Conservation (phyloP, 2,113 vertebrate genomes). For the Dascyllus trimaculatus region DNA sequence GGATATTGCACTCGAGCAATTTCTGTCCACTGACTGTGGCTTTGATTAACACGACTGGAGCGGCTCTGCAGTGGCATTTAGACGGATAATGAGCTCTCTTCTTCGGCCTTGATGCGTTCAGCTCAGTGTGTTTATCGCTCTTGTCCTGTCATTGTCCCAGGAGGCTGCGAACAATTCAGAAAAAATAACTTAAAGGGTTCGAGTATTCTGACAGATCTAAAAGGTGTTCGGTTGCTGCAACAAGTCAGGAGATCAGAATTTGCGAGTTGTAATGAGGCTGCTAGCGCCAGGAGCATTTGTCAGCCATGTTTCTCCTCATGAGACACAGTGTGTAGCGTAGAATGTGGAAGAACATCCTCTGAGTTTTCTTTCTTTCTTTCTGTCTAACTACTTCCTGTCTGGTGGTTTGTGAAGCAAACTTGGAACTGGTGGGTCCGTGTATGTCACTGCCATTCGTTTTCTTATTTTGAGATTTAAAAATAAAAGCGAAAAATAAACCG, state of each 20-base stretch:
- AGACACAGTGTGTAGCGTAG: too few species aligned
- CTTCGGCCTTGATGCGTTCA: conserved; percentile 45
- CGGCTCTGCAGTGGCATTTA: conserved; percentile 25
- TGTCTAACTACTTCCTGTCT: too few species aligned
- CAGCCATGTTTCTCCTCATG: not conserved
- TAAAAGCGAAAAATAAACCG: too few species aligned
- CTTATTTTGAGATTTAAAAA: too few species aligned
- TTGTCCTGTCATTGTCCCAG: conserved; percentile 23
- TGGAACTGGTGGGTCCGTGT: too few species aligned
- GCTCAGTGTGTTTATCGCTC: conserved; percentile 16
- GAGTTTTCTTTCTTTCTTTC: too few species aligned
- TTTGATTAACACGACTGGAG: conserved; percentile 35
- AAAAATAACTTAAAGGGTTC: conserved; percentile 8
- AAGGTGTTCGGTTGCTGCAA: not conserved
- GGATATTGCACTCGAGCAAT: conserved; percentile 14
- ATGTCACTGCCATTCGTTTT: too few species aligned
- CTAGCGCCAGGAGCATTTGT: not conserved
- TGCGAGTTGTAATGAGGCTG: not conserved
- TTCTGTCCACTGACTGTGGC: conserved; percentile 37
- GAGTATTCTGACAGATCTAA: not conserved
- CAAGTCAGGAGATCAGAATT: conserved; percentile 8
- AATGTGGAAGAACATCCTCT: too few species aligned
- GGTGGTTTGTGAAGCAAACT: too few species aligned
- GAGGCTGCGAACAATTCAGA: conserved; percentile 34
- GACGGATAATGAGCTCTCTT: conserved; percentile 46